Evolutionary conservation across 2,113 vertebrate genomes (phyloP).

Genomic region (Lepisosteus osseus): DNA sequence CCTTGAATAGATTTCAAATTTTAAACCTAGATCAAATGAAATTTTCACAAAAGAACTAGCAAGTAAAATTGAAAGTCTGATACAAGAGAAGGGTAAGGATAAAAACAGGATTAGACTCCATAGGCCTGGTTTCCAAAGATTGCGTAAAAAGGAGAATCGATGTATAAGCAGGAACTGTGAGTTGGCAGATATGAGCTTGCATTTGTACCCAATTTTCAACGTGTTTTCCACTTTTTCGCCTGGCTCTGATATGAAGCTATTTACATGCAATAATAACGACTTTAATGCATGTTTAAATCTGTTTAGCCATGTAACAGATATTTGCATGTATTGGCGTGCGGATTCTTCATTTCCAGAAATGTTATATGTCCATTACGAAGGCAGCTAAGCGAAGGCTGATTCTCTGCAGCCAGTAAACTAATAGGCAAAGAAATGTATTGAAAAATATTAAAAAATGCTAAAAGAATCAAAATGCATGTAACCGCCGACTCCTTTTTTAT

Average conservation of each 20-base stretch:
- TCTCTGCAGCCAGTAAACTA: background rate
- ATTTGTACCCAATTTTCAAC: constrained; percentile 50
- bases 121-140: constrained; percentile 78
- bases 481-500: background rate
- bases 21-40: constrained; percentile 77
- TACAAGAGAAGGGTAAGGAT: constrained; percentile 68
- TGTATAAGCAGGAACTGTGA: constrained; percentile 69
- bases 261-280: constrained; percentile 66
- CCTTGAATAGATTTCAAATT: constrained; percentile 75
- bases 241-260: constrained; percentile 71
- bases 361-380: background rate
- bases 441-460: constrained; percentile 17
- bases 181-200: constrained; percentile 68
- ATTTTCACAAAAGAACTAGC: constrained; percentile 72
- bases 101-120: constrained; percentile 77
- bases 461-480: background rate
- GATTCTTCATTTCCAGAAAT: constrained; percentile 28
- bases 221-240: constrained; percentile 64
- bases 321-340: constrained; percentile 62
- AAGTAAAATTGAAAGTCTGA: constrained; percentile 78
- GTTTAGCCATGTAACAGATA: constrained; percentile 58
- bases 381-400: background rate
- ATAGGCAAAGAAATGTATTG: background rate
- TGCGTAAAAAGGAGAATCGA: constrained; percentile 71
- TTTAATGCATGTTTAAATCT: constrained; percentile 62